Base-by-base conservation (phyloP, 1,140 invertebrate genomes). In the Harpegnathos saltator region DNA sequence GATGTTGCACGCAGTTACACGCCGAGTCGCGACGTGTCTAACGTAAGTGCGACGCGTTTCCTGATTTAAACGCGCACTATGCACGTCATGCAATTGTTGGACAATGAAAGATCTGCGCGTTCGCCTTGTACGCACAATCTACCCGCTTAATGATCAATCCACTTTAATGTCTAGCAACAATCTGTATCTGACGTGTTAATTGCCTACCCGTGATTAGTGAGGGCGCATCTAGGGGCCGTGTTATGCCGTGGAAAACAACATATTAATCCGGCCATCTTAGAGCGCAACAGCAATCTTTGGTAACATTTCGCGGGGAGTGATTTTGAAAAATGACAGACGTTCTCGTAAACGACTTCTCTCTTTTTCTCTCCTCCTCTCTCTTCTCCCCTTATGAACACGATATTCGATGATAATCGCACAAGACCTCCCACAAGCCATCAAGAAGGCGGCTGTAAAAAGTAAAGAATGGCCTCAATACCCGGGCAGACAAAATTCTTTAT, bases 111-210 rank as follows among this genome's bases (percentile, higher is more conserved):
- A n/a, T 17, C 44, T 14, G n/a, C n/a, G 38, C 22, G 26, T 52
- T 52, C 59, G 52, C 19, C 15, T 38, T 15, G 33, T 44, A 62
- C 24, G 63, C 11, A n/a, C 52, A 26, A 63, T 14, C 44, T 63
- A 65, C 65, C 24, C 44, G 59, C 24, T 75, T 63, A 52, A 63
- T 24, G 26, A 50, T 50, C 61, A 50, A 75, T 75, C 38, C 73
- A 63, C 72, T 75, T 75, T 63, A 75, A 75, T 62, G 73, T 63
- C 38, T 50, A 24, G 12, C 33, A 59, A 62, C 3, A 24, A 74
- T 74, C 38, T 63, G 48, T 59, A 44, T 38, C 24, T 52, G 24
- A 52, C 22, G 24, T 44, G 24, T 17, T n/a, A 75, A 52, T 33
- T 50, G 44, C 52, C 22, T 44, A 24, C 29, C 29, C 58, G 48